phyloP scores from a whole-genome alignment of 2,113 vertebrate genomes.

The Toxostoma redivivum region DNA sequence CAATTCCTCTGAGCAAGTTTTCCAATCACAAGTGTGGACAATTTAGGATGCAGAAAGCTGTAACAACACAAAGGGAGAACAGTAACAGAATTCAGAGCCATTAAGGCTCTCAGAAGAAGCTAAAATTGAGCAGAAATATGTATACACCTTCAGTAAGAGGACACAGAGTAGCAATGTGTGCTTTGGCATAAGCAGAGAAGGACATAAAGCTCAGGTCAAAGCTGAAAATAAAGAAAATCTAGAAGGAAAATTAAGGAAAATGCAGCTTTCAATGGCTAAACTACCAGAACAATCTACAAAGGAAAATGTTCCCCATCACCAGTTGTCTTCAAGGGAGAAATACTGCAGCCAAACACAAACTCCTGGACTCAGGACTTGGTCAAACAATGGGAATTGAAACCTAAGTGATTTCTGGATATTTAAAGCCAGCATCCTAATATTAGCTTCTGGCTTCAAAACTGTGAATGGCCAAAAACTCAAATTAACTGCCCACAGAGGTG shows the following conservation, averaged over 20 bases:
- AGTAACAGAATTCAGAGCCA: not conserved
- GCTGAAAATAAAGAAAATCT: not conserved
- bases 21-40: not conserved
- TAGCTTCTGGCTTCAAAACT: not conserved
- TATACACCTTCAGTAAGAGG: not conserved
- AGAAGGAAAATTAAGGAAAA: not conserved
- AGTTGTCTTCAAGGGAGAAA: not conserved
- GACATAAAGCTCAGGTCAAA: not conserved
- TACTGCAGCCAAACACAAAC: not conserved
- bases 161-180: fast-evolving
- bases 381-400: not conserved
- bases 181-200: not conserved
- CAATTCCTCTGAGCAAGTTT: not conserved
- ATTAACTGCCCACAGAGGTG: not conserved
- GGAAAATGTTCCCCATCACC: not conserved
- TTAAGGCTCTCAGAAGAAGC: not conserved
- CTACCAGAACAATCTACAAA: not conserved
- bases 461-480: not conserved
- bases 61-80: not conserved
- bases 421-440: not conserved
- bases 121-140: not conserved
- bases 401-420: not conserved
- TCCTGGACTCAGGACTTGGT: not conserved
- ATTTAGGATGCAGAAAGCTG: not conserved
- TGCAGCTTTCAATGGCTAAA: not conserved